Evolutionary conservation across 2,113 vertebrate species (phyloP).

Genomic region (Etheostoma spectabile): DNA sequence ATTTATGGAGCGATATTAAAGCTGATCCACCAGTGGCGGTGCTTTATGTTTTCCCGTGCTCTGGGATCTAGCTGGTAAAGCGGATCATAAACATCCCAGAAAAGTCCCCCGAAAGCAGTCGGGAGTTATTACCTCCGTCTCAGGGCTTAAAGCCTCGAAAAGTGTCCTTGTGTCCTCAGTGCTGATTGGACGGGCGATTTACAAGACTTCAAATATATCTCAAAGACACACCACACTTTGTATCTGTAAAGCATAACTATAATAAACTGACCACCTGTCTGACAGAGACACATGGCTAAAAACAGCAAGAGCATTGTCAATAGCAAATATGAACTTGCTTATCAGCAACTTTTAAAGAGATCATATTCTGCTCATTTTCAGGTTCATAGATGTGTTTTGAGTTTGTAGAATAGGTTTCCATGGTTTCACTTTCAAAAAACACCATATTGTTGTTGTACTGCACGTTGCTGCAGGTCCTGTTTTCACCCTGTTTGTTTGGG

Average conservation of each 20-base stretch:
- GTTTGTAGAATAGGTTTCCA: no score
- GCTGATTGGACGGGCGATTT: neutral
- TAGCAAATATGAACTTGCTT: no score
- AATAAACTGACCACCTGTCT: neutral
- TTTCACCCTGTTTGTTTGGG: no score
- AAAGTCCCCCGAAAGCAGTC: conserved; percentile 48
- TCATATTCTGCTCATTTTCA: no score
- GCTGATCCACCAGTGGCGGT: conserved; percentile 28
- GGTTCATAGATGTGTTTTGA: no score
- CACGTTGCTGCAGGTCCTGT: no score
- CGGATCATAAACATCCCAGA: conserved; percentile 46
- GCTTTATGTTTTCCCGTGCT: conserved; percentile 27
- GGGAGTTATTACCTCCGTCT: conserved; percentile 40
- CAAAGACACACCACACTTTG: conserved; percentile 1
- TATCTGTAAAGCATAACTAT: neutral
- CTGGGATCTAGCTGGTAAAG: conserved; percentile 10
- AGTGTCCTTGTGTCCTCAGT: neutral
- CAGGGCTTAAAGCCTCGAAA: neutral
- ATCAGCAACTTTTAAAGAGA: no score
- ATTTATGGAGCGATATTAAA: conserved; percentile 40
- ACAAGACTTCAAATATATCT: neutral
- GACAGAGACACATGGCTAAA: neutral
- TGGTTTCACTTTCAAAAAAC: no score
- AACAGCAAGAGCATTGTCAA: neutral
- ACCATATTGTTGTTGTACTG: no score